Conservation (phyloP, 2,797 vertebrate genomes). For the Acanthurus lineatus region DNA sequence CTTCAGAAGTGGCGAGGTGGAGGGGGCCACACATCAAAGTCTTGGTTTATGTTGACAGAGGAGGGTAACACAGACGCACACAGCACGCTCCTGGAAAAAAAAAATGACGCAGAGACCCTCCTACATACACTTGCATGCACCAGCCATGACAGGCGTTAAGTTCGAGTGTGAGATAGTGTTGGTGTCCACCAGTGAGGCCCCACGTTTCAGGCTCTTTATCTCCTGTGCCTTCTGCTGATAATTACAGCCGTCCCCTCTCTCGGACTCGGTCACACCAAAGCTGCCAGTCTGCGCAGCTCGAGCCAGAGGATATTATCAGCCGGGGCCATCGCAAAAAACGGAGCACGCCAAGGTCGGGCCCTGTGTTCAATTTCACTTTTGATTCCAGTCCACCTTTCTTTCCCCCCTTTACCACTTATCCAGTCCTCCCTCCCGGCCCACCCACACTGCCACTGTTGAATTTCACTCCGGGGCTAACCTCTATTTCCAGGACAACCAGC, state of each 20-base stretch:
- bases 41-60: slow-evolving; percentile 51
- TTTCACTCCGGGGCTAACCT: slow-evolving; percentile 74
- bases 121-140: background rate
- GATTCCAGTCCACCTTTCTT: slow-evolving; percentile 77
- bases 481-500: slow-evolving; percentile 75
- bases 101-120: slow-evolving; percentile 1
- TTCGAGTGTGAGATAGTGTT: slow-evolving; percentile 65
- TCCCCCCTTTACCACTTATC: slow-evolving; percentile 71
- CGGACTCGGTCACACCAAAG: slow-evolving; percentile 60
- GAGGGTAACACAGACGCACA: slow-evolving; percentile 25
- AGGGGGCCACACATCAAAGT: slow-evolving; percentile 72
- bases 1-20: slow-evolving; percentile 54
- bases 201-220: slow-evolving; percentile 79
- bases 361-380: slow-evolving; percentile 83
- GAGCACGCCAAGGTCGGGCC: slow-evolving; percentile 80
- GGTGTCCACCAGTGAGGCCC: slow-evolving; percentile 67
- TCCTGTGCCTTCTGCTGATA: slow-evolving; percentile 81
- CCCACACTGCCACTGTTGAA: slow-evolving; percentile 55
- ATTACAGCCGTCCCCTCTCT: slow-evolving; percentile 76
- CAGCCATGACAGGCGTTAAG: slow-evolving; percentile 46
- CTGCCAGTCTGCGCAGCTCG: slow-evolving; percentile 58
- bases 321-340: slow-evolving; percentile 67
- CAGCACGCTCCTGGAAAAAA: slow-evolving; percentile 6
- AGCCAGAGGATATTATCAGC: slow-evolving; percentile 78
- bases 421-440: slow-evolving; percentile 56